Conservation (phyloP, 1,140 invertebrate genomes). For the Antheraea pernyi region DNA sequence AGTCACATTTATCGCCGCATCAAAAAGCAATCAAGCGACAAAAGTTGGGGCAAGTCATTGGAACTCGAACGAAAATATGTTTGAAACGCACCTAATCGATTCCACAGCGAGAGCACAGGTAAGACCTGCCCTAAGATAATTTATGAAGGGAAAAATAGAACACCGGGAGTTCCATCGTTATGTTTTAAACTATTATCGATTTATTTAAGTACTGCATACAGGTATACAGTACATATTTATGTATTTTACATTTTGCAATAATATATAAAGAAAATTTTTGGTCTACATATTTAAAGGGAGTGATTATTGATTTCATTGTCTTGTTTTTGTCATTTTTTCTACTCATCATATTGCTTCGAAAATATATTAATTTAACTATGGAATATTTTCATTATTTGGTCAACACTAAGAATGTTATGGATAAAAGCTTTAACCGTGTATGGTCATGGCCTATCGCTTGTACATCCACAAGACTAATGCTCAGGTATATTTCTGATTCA, state of each 20-base stretch:
- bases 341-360: too few relatives aligned
- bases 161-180: conserved; percentile 22
- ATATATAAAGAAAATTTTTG: background rate
- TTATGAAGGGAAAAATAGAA: conserved; percentile 28
- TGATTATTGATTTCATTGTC: too few relatives aligned
- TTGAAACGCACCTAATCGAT: conserved; percentile 62
- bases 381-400: too few relatives aligned
- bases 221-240: too few relatives aligned
- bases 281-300: too few relatives aligned
- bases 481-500: too few relatives aligned
- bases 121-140: conserved; percentile 46
- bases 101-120: conserved; percentile 42
- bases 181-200: background rate
- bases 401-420: too few relatives aligned
- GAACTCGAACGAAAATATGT: conserved; percentile 48
- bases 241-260: background rate
- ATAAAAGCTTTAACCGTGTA: too few relatives aligned
- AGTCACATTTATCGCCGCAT: conserved; percentile 76
- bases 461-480: too few relatives aligned
- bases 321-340: too few relatives aligned
- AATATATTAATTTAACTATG: too few relatives aligned
- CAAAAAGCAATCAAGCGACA: conserved; percentile 76
- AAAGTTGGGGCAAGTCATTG: conserved; percentile 57
- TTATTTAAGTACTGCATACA: background rate
- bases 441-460: too few relatives aligned